Conservation (phyloP, 2,113 vertebrate genomes). For the Pterophyllum scalare region DNA sequence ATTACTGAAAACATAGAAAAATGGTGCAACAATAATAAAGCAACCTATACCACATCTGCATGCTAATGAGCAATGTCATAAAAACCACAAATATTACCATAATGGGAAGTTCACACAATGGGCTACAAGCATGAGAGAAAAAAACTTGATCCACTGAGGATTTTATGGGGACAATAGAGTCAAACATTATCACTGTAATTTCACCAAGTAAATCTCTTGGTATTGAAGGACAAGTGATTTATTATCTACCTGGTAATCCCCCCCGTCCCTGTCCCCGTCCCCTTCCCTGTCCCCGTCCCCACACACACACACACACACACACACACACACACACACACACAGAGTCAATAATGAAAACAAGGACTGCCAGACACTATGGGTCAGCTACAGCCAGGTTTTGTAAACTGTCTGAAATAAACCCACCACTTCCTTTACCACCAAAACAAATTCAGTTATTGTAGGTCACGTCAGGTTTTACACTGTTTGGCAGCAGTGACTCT, state of each 20-base stretch:
- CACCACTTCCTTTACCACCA: conserved; percentile 7
- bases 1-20: neutral
- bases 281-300: too few relatives aligned
- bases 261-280: too few relatives aligned
- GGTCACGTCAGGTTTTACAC: conserved; percentile 51
- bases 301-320: neutral
- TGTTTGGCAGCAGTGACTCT: conserved; percentile 40
- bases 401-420: conserved; percentile 22
- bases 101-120: neutral
- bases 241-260: conserved; percentile 14
- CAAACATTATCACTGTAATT: neutral
- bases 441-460: conserved; percentile 50
- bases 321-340: neutral
- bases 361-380: conserved; percentile 12
- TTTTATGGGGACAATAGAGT: conserved; percentile 16
- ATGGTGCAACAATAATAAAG: neutral
- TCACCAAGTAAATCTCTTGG: neutral
- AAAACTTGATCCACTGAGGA: neutral
- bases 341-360: neutral
- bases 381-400: neutral
- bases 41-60: neutral
- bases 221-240: neutral
- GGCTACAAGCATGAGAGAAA: neutral
- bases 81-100: neutral
- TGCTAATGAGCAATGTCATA: neutral